Conservation (phyloP, 1,140 invertebrate genomes). For the Reticulitermes speratus region DNA sequence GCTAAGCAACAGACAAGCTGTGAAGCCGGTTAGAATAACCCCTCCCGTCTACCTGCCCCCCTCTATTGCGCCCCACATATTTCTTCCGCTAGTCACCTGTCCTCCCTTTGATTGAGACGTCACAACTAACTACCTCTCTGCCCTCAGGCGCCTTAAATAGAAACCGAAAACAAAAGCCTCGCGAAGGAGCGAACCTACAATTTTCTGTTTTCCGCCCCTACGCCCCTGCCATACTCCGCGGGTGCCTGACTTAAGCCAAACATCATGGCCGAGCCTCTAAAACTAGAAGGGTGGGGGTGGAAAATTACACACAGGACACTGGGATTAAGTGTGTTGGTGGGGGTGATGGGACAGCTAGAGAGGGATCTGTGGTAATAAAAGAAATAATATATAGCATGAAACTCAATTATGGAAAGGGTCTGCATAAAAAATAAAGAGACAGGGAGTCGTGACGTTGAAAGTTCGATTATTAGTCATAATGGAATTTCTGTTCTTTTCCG, state of each 20-base stretch:
- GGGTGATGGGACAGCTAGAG: neutral
- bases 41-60: neutral
- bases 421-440: neutral
- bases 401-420: neutral
- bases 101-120: slow-evolving; percentile 22
- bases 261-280: neutral
- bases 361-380: neutral
- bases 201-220: neutral
- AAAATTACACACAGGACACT: slow-evolving; percentile 2
- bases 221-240: neutral
- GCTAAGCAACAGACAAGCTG: neutral
- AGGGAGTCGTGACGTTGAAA: neutral
- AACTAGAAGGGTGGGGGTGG: neutral
- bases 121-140: slow-evolving; percentile 19
- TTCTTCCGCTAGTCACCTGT: slow-evolving; percentile 24
- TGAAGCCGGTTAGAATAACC: neutral
- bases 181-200: slow-evolving; percentile 20
- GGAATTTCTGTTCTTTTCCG: neutral
- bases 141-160: neutral
- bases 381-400: slow-evolving; percentile 10
- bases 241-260: slow-evolving; percentile 5
- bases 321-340: neutral
- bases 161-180: slow-evolving; percentile 23
- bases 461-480: neutral
- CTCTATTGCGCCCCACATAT: neutral